A percentile compares a stretch with the other conserved stretches of the same genome.
phyloP scores from a whole-genome alignment of 53 echinoderm and acorn worm species.

The Antedon mediterranea region DNA sequence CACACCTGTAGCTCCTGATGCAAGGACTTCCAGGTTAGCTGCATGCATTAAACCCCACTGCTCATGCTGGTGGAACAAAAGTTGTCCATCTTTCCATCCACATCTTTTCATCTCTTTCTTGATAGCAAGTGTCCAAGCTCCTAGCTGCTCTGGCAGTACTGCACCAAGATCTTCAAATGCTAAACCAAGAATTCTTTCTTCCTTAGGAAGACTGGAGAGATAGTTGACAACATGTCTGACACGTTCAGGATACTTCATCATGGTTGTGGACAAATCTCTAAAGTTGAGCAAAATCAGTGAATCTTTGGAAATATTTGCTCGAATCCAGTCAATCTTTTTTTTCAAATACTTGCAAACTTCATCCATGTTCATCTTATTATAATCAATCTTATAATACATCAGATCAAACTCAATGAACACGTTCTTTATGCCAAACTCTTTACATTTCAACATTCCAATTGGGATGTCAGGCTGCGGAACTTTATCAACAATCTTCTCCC shows the following conservation, averaged over 20 bases:
- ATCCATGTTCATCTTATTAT: slow-evolving; percentile 19
- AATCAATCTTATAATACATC: slow-evolving; percentile 22
- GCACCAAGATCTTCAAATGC: slow-evolving; percentile 28
- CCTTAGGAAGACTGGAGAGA: slow-evolving; percentile 24
- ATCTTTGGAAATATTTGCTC: slow-evolving; percentile 6
- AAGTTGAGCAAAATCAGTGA: slow-evolving; percentile 26
- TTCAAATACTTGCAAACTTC: slow-evolving; percentile 15
- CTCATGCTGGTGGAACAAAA: slow-evolving; percentile 35
- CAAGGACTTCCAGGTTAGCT: slow-evolving; percentile 15
- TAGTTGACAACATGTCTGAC: slow-evolving; percentile 22
- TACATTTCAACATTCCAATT: slow-evolving; percentile 21
- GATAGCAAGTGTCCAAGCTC: slow-evolving; percentile 21
- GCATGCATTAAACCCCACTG: slow-evolving; percentile 29
- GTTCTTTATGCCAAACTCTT: slow-evolving; percentile 14
- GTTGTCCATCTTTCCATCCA: slow-evolving; percentile 13
- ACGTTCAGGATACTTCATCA: slow-evolving; percentile 16
- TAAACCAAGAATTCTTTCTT: slow-evolving; percentile 21
- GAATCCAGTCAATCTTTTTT: slow-evolving; percentile 27
- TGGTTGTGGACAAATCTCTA: slow-evolving; percentile 27
- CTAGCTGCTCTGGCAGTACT: slow-evolving; percentile 23
- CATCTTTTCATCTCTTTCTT: slow-evolving; percentile 21
- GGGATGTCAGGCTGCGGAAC: slow-evolving; percentile 28
- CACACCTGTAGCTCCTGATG: slow-evolving; percentile 9
- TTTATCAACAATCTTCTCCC: background rate
- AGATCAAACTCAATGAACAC: slow-evolving; percentile 30